Base-by-base conservation (phyloP, 2,113 vertebrate genomes). In the Podiceps cristatus region DNA sequence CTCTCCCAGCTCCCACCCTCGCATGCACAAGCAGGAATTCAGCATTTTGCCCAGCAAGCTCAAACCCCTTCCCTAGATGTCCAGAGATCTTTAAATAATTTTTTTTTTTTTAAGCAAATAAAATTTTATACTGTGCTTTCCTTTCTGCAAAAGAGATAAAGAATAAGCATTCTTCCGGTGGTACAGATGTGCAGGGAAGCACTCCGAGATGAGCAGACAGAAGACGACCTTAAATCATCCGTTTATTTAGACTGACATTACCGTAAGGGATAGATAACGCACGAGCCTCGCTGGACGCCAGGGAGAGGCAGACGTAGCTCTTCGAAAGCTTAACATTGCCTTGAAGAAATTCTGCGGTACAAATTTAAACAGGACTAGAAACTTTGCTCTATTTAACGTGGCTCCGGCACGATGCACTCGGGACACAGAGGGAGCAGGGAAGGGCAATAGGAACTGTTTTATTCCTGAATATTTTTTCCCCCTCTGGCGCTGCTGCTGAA, bases 391-490 rank as follows among this genome's bases (percentile, higher is more conserved):
- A 4, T 59, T 62, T 13, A 18, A 37, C 13, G 1, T n/a, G 1
- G 0, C 50, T 28, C 8, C 1, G 0, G 17, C 7, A 0, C 1
- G 7, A 82, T 13, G 64, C 17, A 62, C 59, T 24, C 4, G 0
- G 42, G 27, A 17, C 8, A 42, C 1, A 3, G 45, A 33, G 22
- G 22, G 62, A 84, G 20, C 1, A 1, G 33, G 49, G n/a, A 86
- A 40, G 7, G 28, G 59, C 1, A 1, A 33, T 11, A 8, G 50
- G 50, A 66, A 27, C 3, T 3, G 31, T 0, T 50, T 67, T 56
- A 56, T 31, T 33, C 71, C 25, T 3, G 9, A 44, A 3, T 47
- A 24, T 25, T 18, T 42, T 42, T 14, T 6, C 7, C 18, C 14
- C 20, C 49, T 80, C 50, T 33, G 33, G 37, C 4, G 27, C 4